A percentile compares a stretch with the other conserved stretches of the same genome.
phyloP scores from a whole-genome alignment of 2,888 invertebrate species.

The Gymnoscelis rufifasciata region DNA sequence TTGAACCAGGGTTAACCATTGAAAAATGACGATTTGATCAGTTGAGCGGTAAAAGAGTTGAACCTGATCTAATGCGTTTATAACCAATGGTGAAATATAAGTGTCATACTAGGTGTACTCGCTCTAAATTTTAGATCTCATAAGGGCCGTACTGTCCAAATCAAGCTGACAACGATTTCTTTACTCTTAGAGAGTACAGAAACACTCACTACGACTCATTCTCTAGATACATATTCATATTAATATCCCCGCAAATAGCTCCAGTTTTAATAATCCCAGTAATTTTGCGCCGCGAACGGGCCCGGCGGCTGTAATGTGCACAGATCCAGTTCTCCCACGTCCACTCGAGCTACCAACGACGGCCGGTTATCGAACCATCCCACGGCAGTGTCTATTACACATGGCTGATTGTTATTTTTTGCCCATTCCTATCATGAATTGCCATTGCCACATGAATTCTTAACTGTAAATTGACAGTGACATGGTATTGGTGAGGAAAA shows the following conservation, averaged over 20 bases:
- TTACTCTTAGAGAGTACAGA: no score
- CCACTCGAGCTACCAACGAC: slow-evolving; percentile 41
- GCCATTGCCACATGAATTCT: slow-evolving; percentile 25
- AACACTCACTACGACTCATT: slow-evolving; percentile 10
- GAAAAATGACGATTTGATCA: no score
- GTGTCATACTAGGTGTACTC: no score
- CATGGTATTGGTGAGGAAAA: slow-evolving; percentile 7
- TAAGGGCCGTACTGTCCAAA: no score
- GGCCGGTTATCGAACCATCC: slow-evolving; percentile 57
- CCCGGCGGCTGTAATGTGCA: slow-evolving; percentile 35
- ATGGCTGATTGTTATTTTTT: slow-evolving; percentile 44
- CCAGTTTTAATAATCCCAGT: slow-evolving; percentile 53
- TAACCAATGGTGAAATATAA: no score
- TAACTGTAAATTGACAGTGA: slow-evolving; percentile 32
- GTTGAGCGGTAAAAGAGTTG: no score
- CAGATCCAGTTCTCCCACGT: slow-evolving; percentile 71
- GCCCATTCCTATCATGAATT: slow-evolving; percentile 32
- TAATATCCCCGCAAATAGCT: slow-evolving; percentile 53
- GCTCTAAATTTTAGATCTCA: no score
- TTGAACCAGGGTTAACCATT: no score
- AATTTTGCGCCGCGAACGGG: slow-evolving; percentile 44
- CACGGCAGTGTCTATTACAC: slow-evolving; percentile 34
- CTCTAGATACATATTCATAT: slow-evolving; percentile 30
- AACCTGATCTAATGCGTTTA: no score
- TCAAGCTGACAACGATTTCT: no score